phyloP scores from a whole-genome alignment of 2,888 invertebrate species.

The Tenodera sinensis region DNA sequence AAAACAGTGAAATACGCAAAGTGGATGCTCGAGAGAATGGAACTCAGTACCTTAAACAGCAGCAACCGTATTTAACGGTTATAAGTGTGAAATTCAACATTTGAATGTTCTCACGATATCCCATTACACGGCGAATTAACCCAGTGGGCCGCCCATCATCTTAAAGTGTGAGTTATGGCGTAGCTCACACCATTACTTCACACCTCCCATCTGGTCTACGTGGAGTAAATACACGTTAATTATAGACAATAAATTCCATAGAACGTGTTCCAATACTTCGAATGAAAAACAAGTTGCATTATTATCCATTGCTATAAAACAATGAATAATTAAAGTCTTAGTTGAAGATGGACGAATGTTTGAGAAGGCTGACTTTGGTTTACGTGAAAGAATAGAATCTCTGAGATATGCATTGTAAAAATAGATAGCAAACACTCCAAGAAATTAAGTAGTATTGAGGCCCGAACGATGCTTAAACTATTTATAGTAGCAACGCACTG shows the following conservation, averaged over 20 bases:
- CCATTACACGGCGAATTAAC: background rate
- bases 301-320: background rate
- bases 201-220: background rate
- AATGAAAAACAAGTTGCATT: background rate
- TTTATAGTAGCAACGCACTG: too few species aligned
- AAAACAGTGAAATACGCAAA: too few species aligned
- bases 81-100: background rate
- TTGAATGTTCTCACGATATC: background rate
- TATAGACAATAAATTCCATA: background rate
- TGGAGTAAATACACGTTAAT: background rate
- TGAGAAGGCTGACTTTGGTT: too few species aligned
- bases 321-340: background rate
- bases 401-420: too few species aligned
- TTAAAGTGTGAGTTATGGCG: background rate
- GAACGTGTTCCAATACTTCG: background rate
- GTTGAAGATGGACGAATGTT: too few species aligned
- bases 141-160: background rate
- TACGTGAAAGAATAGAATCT: too few species aligned
- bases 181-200: background rate
- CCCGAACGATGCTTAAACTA: too few species aligned
- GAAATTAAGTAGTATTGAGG: too few species aligned
- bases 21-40: too few species aligned
- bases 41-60: too few species aligned
- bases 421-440: too few species aligned
- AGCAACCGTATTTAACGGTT: background rate